Conservation (phyloP, 2,888 invertebrate species). For the Eristalinus aeneus region DNA sequence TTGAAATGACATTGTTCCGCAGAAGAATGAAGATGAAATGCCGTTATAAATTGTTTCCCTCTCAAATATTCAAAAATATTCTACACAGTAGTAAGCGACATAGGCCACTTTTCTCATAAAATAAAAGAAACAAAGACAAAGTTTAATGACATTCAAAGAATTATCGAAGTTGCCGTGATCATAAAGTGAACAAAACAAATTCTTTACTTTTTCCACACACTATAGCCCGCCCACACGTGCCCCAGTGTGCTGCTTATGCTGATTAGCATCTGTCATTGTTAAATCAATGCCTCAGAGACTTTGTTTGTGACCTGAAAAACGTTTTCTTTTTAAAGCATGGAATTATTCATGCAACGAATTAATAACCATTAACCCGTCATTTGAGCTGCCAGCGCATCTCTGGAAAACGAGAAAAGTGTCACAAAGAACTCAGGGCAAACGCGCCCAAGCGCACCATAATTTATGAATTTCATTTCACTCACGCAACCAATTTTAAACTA, state of each 20-base stretch:
- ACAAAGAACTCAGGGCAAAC: neutral
- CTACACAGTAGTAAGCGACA: neutral
- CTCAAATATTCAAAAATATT: neutral
- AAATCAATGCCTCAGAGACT: neutral
- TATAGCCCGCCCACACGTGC: neutral
- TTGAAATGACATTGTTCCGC: neutral
- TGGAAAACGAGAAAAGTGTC: neutral
- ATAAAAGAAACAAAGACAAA: neutral
- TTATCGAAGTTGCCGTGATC: neutral
- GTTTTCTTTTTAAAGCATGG: neutral
- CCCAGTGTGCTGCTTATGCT: conserved; percentile 20
- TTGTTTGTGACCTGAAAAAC: conserved; percentile 8
- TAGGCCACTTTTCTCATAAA: neutral
- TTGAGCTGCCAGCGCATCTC: neutral
- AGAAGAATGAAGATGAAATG: neutral
- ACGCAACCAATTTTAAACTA: conserved; percentile 24
- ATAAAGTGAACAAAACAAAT: neutral
- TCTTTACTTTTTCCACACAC: neutral
- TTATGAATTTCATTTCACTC: conserved; percentile 2
- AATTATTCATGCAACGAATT: neutral
- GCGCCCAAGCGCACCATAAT: neutral
- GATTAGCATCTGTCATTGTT: conserved; percentile 3
- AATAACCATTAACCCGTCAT: neutral
- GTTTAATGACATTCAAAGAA: conserved; percentile 40
- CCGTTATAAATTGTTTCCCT: neutral